These are phyloP conservation scores for Hermaeophaga mercurialis DNA, from an alignment of 2,888 invertebrate genomes.

Conservation along the genomic window DNA sequence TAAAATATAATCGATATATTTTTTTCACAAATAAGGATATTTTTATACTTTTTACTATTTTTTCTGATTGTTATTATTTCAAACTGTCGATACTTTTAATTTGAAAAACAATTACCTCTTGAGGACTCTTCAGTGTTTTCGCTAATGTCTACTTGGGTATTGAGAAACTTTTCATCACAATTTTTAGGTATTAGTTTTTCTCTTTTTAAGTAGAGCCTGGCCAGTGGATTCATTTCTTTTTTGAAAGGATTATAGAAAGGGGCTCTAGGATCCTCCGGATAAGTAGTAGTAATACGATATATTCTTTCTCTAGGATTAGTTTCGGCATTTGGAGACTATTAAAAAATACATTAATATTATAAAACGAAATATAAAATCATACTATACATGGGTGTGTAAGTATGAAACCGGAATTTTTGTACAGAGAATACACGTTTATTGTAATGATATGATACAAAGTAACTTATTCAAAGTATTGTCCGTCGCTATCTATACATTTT, in stretches of 20 bases:
- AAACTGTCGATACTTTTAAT: too few relatives aligned
- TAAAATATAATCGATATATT: too few relatives aligned
- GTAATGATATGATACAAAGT: too few relatives aligned
- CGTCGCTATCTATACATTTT: too few relatives aligned
- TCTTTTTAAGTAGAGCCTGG: slow-evolving; percentile 77
- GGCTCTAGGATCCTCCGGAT: slow-evolving; percentile 88
- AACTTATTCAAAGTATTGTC: too few relatives aligned
- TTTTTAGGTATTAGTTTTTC: slow-evolving; percentile 75
- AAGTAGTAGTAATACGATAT: slow-evolving; percentile 85
- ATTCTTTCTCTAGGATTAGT: slow-evolving; percentile 82
- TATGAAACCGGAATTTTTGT: too few relatives aligned
- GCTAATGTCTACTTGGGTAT: slow-evolving; percentile 65
- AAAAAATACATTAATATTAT: not conserved
- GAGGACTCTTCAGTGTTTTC: slow-evolving; percentile 72
- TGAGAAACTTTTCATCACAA: slow-evolving; percentile 71
- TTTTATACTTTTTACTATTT: too few relatives aligned
- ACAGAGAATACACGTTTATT: too few relatives aligned
- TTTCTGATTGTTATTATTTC: too few relatives aligned
- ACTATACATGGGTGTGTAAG: too few relatives aligned
- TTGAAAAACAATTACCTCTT: slow-evolving; percentile 63
- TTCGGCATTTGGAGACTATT: slow-evolving; percentile 78
- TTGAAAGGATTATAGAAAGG: slow-evolving; percentile 85
- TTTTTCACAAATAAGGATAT: too few relatives aligned
- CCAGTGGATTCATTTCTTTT: slow-evolving; percentile 79
- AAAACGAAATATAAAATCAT: not conserved